Evolutionary conservation across 2,113 vertebrate species (phyloP), one percentile per base, ranked within the genome.

Genomic region (Gnathonemus longibarbis): DNA sequence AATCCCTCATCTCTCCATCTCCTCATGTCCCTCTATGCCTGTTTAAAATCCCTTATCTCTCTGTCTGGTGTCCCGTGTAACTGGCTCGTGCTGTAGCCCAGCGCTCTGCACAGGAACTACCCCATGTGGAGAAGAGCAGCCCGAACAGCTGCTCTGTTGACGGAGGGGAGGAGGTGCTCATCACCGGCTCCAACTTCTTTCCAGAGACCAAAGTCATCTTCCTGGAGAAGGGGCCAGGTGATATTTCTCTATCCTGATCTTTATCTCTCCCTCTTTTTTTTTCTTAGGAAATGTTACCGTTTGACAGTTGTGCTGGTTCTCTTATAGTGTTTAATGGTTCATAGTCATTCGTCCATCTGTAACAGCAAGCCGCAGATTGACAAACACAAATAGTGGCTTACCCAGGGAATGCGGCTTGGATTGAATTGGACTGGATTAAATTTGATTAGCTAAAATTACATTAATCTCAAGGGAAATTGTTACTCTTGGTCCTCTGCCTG

Each of bases 131-230:
- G 89, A 97, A 95, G 89, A 98, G 97, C 93, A 97, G 94, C 92
- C 97, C 97, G 35, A 93, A 91, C 91, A 97, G 96, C 90, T 96
- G 97, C 95, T 96, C 96, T 1, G 96, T 95, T 80, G 97, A 94
- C 27, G 98, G 98, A 93, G 97, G 98, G 84, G 96, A 97, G 85
- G 96, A 98, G 95, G 96, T 99, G 96, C 91, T 96, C 89, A 96
- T 99, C 94, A 96, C 93, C 1, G 98, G 98, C 42, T 96, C 96
- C 91, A 99, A 99, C 94, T 96, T 99, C 92, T 96, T 97, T 89
- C 92, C 97, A 62, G 97, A 98, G 92, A 98, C 98, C 83, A 98
- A 96, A 95, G 97, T 99, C 0, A 94, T 99, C 89, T 99, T 99
- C 94, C 91, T 96, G 91, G 97, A 99, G 95, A 99, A 97, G 94